A percentile compares a stretch with the other conserved stretches of the same genome.
Evolutionary conservation across 2,113 vertebrate genomes (phyloP).

Genomic region (Lophochroa leadbeateri): DNA sequence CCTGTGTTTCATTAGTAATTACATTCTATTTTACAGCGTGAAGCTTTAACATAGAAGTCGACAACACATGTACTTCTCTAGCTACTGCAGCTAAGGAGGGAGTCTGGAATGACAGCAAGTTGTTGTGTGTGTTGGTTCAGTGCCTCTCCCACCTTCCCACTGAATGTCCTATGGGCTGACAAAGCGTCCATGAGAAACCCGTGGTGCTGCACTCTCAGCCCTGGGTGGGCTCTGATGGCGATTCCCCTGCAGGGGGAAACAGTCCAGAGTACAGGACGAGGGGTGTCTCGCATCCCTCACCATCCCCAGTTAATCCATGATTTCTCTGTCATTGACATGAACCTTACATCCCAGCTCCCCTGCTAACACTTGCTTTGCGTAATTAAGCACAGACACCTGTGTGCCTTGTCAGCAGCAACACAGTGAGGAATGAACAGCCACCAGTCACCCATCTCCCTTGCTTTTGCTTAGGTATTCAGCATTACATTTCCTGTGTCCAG

Average conservation of each 20-base stretch:
- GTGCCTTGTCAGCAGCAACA: not conserved
- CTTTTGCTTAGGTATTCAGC: not conserved
- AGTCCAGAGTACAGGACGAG: rapidly evolving
- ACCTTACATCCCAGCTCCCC: not conserved
- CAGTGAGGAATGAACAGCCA: not conserved
- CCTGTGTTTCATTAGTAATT: not conserved
- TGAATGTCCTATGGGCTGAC: not conserved
- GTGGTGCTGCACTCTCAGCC: not conserved
- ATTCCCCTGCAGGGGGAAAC: not conserved
- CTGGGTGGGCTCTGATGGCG: not conserved
- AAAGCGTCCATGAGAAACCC: not conserved
- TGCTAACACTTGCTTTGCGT: not conserved
- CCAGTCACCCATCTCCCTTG: not conserved
- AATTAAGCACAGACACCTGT: not conserved
- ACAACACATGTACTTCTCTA: not conserved
- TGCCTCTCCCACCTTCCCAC: not conserved
- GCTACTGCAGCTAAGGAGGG: not conserved
- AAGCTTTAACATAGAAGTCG: not conserved
- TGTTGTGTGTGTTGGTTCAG: not conserved
- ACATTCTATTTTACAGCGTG: not conserved
- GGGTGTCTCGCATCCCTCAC: not conserved
- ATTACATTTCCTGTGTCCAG: rapidly evolving
- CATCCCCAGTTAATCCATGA: not conserved
- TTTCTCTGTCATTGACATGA: not conserved
- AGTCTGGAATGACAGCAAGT: not conserved